These are phyloP conservation scores for Metalampra italica DNA, from an alignment of 2,888 invertebrate genomes.

Conservation along the genomic window DNA sequence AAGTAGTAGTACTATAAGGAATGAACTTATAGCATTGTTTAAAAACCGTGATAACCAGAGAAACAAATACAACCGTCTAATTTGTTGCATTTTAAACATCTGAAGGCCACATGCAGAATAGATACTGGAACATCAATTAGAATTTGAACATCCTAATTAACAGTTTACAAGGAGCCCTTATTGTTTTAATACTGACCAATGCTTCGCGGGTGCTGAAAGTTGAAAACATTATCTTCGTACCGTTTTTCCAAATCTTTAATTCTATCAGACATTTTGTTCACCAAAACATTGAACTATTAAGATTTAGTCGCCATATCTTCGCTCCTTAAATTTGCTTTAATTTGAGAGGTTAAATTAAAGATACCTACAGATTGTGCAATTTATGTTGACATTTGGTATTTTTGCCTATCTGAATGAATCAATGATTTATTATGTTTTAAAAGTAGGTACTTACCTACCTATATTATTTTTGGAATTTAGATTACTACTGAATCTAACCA, in stretches of 20 bases:
- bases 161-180: neutral
- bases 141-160: neutral
- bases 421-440: neutral
- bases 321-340: neutral
- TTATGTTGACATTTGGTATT: neutral
- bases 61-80: too few species aligned
- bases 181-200: constrained; percentile 51
- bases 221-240: constrained; percentile 49
- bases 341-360: neutral
- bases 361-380: neutral
- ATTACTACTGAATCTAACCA: too few species aligned
- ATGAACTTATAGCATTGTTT: too few species aligned
- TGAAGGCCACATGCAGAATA: too few species aligned
- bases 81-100: too few species aligned
- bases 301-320: constrained; percentile 1
- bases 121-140: too few species aligned
- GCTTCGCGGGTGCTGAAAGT: constrained; percentile 46
- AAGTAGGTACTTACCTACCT: too few species aligned
- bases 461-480: too few species aligned
- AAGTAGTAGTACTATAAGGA: too few species aligned
- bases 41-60: too few species aligned
- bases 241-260: constrained; percentile 44
- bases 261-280: constrained; percentile 55
- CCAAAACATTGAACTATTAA: constrained; percentile 9
- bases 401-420: too few species aligned